Percentiles rank a stretch among this genome's conserved stretches.
Conservation (phyloP, 1,140 invertebrate species). For the Temnothorax longispinosus region DNA sequence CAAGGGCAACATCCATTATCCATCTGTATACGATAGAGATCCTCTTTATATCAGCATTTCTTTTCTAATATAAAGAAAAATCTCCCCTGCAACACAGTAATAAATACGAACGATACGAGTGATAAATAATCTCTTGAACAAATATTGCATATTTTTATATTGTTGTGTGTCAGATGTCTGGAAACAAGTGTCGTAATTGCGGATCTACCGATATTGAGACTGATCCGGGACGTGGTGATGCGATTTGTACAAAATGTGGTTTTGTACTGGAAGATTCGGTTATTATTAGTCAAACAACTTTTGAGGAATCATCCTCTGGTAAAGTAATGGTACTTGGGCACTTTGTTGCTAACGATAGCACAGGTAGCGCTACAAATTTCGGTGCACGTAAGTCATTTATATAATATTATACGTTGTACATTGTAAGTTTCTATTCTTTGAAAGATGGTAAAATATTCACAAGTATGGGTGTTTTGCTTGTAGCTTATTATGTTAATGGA, state of each 20-base stretch:
- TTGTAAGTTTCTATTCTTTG: too few relatives aligned
- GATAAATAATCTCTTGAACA: too few relatives aligned
- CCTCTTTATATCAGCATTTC: too few relatives aligned
- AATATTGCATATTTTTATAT: constrained; percentile 1
- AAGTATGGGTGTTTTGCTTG: constrained; percentile 13
- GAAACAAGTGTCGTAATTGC: constrained; percentile 95
- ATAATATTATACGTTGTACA: background rate
- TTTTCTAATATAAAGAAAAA: too few relatives aligned
- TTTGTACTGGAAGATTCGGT: constrained; percentile 97
- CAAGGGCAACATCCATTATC: background rate
- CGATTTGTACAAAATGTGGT: constrained; percentile 98
- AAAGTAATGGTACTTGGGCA: constrained; percentile 95
- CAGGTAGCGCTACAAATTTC: constrained; percentile 92
- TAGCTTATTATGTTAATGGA: constrained; percentile 92
- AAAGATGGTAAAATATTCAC: too few relatives aligned
- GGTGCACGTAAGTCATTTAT: constrained; percentile 86
- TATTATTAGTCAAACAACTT: constrained; percentile 98
- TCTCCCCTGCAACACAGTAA: too few relatives aligned
- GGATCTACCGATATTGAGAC: constrained; percentile 97
- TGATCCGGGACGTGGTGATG: constrained; percentile 96
- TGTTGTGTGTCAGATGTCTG: constrained; percentile 83
- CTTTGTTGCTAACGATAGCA: constrained; percentile 95
- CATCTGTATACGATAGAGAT: too few relatives aligned
- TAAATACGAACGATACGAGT: too few relatives aligned
- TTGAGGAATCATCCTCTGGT: constrained; percentile 96